Base-by-base conservation (phyloP, 2,888 invertebrate species). In the Campoplex capitator region DNA sequence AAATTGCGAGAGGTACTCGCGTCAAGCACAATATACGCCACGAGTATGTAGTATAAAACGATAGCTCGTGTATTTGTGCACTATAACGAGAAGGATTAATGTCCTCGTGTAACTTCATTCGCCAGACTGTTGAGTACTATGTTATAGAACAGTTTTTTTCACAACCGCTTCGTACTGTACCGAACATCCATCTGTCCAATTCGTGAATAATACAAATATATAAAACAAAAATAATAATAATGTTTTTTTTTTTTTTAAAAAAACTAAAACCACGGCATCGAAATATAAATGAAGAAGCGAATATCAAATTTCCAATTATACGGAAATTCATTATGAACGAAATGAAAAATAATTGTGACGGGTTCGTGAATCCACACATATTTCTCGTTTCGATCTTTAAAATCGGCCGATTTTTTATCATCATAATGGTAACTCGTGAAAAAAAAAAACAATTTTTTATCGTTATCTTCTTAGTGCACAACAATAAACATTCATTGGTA, bases 31-130 rank as follows among this genome's bases (percentile, higher is more conserved):
- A 84, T 80, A 80, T 80, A 80, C 84, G 45, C 70, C 75, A 75
- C 74, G 68, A 62, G 84, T 79, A 70, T 23, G 18, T 67, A 48
- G 79, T 68, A 58, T 75, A 62, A 54, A 70, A 70, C 79, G 70
- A 65, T 56, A 84, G 75, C 79, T 58, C 84, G 75, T 62, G 74
- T 80, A 68, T 56, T 48, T 48, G 80, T 65, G 48, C 74, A 42
- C 65, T 54, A 65, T 73, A 75, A 80, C 84, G 79, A 75, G 79
- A 80, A 79, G 75, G 80, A 84, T 84, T 84, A 84, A 84, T 80
- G 75, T 84, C 75, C 68, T 38, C 70, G 62, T 80, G 70, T 84
- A 80, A 84, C 84, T 84, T 84, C 84, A 84, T 80, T 84, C 79
- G 51, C 77, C 71, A 42, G 35, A 11, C 62, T 70, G 67, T 75